Percentiles rank a stretch among this genome's conserved stretches.
Evolutionary conservation across 2,113 vertebrate genomes (phyloP).

Genomic region (Rostratula benghalensis): DNA sequence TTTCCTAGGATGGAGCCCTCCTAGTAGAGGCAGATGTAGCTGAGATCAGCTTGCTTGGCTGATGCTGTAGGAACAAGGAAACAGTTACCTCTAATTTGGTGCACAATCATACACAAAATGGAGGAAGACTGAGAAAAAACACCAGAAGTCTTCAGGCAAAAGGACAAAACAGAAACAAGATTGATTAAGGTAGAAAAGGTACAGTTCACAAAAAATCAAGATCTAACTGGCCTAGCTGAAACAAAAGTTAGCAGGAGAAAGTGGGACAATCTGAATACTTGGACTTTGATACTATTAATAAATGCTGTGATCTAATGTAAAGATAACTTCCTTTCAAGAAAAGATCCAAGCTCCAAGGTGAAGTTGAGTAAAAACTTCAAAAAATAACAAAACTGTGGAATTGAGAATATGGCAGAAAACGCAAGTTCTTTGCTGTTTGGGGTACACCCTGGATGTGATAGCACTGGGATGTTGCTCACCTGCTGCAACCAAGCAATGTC

Average conservation of each 20-base stretch:
- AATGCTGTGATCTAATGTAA: not conserved
- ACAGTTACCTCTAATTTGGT: constrained; percentile 8
- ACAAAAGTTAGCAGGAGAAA: not conserved
- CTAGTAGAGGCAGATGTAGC: not conserved
- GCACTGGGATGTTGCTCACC: not conserved
- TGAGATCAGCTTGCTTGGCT: not conserved
- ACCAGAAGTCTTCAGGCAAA: constrained; percentile 13
- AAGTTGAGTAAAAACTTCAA: not conserved
- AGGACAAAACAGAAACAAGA: not conserved
- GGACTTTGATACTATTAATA: not conserved
- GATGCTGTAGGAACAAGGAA: not conserved
- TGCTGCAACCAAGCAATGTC: rapidly evolving
- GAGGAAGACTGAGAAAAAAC: not conserved
- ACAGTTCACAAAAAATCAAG: not conserved
- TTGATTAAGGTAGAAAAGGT: not conserved
- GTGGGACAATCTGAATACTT: not conserved
- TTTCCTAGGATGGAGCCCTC: not conserved
- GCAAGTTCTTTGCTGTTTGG: not conserved
- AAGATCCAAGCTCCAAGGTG: not conserved
- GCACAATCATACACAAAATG: not conserved
- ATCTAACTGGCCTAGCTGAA: not conserved
- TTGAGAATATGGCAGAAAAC: not conserved
- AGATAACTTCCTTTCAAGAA: not conserved
- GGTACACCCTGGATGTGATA: not conserved
- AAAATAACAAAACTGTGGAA: not conserved